Evolutionary conservation across 2,888 invertebrate species (phyloP).

Genomic region (Ephialtes manifestator): DNA sequence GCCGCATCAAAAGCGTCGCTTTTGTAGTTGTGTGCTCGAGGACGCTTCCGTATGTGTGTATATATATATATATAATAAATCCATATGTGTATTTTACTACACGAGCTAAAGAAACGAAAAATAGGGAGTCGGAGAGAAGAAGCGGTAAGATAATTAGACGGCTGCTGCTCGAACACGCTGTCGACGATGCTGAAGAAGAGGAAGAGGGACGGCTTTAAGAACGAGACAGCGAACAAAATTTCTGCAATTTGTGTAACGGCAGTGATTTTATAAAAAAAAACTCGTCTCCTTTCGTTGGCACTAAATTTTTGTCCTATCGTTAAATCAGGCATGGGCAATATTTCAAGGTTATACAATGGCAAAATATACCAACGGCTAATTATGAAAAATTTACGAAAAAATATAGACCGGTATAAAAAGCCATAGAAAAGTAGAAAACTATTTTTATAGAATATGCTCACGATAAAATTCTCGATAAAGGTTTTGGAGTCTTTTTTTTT

Average conservation of each 20-base stretch:
- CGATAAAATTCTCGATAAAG: too few relatives aligned
- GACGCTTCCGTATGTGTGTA: conserved; percentile 37
- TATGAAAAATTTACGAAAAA: too few relatives aligned
- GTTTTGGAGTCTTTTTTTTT: too few relatives aligned
- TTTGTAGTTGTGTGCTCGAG: too few relatives aligned
- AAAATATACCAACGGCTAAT: too few relatives aligned
- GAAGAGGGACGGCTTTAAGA: conserved; percentile 1
- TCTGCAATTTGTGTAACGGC: conserved; percentile 59
- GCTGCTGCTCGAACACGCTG: conserved; percentile 3
- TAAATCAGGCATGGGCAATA: too few relatives aligned
- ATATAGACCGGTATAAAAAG: too few relatives aligned
- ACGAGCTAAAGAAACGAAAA: conserved; percentile 29
- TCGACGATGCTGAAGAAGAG: conserved; percentile 19
- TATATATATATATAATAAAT: not conserved
- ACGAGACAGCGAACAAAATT: conserved; percentile 51
- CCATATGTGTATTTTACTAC: conserved; percentile 40
- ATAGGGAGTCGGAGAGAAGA: conserved; percentile 7
- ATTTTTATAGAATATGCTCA: too few relatives aligned
- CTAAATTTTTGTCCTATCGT: not conserved
- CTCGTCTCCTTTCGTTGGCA: not conserved
- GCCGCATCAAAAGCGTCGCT: conserved; percentile 1
- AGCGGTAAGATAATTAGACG: conserved; percentile 6
- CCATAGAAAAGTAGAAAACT: too few relatives aligned
- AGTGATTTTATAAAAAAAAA: conserved; percentile 53
- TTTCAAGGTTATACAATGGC: too few relatives aligned